Percentiles rank a stretch among this genome's conserved stretches.
These are phyloP conservation scores for Limanda limanda DNA, from an alignment of 2,113 vertebrate genomes.

Conservation along the genomic window DNA sequence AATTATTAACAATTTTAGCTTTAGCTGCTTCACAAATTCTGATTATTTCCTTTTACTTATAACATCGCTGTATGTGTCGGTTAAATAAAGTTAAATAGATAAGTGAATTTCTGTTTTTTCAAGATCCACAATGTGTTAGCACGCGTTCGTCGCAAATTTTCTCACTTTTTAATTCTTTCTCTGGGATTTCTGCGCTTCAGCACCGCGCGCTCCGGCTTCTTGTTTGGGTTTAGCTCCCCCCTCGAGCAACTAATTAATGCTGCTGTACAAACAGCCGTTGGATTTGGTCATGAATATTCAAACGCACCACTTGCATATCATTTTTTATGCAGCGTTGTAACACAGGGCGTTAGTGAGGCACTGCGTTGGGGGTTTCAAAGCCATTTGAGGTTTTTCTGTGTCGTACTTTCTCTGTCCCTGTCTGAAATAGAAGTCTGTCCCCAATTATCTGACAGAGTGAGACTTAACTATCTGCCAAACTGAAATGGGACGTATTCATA, in stretches of 20 bases:
- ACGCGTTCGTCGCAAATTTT: slow-evolving; percentile 21
- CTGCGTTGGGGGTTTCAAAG: slow-evolving; percentile 43
- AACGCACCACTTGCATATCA: slow-evolving; percentile 91
- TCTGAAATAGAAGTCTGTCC: slow-evolving; percentile 29
- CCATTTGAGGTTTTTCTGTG: slow-evolving; percentile 23
- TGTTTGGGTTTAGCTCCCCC: slow-evolving; percentile 91
- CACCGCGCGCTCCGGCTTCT: slow-evolving; percentile 21
- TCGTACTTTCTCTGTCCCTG: slow-evolving; percentile 16
- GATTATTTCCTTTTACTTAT: not conserved
- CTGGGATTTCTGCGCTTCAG: slow-evolving; percentile 29
- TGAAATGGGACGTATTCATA: slow-evolving; percentile 7
- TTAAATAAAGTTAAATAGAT: slow-evolving; percentile 20
- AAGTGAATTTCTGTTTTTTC: slow-evolving; percentile 12
- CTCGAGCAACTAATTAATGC: slow-evolving; percentile 99
- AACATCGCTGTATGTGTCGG: not conserved
- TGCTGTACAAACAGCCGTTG: slow-evolving; percentile 96
- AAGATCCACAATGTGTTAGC: slow-evolving; percentile 2
- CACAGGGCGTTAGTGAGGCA: slow-evolving; percentile 42
- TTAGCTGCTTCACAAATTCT: not conserved
- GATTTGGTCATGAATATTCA: slow-evolving; percentile 99
- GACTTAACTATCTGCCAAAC: slow-evolving; percentile 14
- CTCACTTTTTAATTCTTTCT: slow-evolving; percentile 42
- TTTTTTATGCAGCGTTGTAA: slow-evolving; percentile 74
- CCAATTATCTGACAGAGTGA: slow-evolving; percentile 11
- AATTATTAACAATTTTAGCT: not conserved